Evolutionary conservation across 2,113 vertebrate species (phyloP).

Genomic region (Esox niger): DNA sequence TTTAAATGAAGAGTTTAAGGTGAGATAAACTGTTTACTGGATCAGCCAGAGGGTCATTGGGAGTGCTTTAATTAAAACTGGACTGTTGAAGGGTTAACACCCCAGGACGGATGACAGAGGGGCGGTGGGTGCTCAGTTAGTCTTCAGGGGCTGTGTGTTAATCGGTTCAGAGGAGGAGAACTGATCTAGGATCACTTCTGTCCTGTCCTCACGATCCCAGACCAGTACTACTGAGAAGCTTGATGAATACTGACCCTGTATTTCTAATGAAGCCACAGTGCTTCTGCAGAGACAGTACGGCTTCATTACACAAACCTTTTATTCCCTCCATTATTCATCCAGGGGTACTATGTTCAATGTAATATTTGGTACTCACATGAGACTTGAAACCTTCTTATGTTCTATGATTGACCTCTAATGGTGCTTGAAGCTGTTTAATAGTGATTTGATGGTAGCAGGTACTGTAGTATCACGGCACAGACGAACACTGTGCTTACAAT

Average conservation of each 20-base stretch:
- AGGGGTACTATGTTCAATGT: no score
- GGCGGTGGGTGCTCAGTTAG: not conserved
- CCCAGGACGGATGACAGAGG: not conserved
- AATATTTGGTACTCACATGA: no score
- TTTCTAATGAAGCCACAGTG: not conserved
- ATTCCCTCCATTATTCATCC: no score
- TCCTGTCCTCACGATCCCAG: no score
- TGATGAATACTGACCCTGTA: no score
- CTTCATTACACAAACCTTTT: no score
- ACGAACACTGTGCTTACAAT: slow-evolving; percentile 23
- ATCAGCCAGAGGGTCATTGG: slow-evolving; percentile 8
- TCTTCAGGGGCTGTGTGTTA: no score
- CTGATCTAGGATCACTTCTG: no score
- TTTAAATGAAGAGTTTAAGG: slow-evolving; percentile 5
- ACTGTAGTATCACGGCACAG: not conserved
- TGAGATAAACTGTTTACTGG: slow-evolving; percentile 12
- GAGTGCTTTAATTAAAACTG: slow-evolving; percentile 13
- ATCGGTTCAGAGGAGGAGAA: no score
- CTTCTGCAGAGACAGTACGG: not conserved
- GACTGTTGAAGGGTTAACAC: not conserved
- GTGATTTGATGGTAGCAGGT: not conserved
- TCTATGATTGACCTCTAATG: not conserved
- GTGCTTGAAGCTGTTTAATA: not conserved
- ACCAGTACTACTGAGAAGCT: no score
- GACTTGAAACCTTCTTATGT: not conserved